Percentiles rank a stretch among this genome's conserved stretches.
phyloP scores from a whole-genome alignment of 1,140 invertebrate genomes.

The Listronotus bonariensis region DNA sequence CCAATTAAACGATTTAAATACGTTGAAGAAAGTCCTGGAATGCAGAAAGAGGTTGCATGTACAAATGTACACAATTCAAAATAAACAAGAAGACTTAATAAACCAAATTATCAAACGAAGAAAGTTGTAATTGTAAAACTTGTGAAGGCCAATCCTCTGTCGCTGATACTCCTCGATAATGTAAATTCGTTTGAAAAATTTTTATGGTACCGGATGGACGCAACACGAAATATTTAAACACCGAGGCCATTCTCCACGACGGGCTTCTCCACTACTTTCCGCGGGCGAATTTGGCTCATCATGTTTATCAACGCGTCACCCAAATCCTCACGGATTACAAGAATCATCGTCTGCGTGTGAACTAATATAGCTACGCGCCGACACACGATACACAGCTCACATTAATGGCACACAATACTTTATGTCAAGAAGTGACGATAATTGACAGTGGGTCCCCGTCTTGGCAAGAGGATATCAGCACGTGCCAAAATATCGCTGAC shows the following conservation, averaged over 20 bases:
- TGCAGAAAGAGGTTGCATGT: too few relatives aligned
- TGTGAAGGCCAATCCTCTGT: not conserved
- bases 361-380: constrained; percentile 1
- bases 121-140: too few relatives aligned
- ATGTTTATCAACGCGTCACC: not conserved
- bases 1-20: too few relatives aligned
- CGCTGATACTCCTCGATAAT: not conserved
- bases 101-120: too few relatives aligned
- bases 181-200: not conserved
- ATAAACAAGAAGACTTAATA: too few relatives aligned
- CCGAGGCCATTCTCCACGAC: constrained; percentile 2
- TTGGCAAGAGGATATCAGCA: not conserved
- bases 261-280: not conserved
- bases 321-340: too few relatives aligned
- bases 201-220: not conserved
- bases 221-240: not conserved
- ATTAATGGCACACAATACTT: not conserved
- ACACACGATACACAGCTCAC: not conserved
- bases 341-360: too few relatives aligned
- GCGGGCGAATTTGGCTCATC: not conserved
- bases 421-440: not conserved
- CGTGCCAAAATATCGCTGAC: not conserved
- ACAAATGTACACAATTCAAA: too few relatives aligned
- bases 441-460: not conserved
- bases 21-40: too few relatives aligned